These are phyloP conservation scores for Halotydeus destructor DNA, from an alignment of 1,140 invertebrate species.

Conservation along the genomic window DNA sequence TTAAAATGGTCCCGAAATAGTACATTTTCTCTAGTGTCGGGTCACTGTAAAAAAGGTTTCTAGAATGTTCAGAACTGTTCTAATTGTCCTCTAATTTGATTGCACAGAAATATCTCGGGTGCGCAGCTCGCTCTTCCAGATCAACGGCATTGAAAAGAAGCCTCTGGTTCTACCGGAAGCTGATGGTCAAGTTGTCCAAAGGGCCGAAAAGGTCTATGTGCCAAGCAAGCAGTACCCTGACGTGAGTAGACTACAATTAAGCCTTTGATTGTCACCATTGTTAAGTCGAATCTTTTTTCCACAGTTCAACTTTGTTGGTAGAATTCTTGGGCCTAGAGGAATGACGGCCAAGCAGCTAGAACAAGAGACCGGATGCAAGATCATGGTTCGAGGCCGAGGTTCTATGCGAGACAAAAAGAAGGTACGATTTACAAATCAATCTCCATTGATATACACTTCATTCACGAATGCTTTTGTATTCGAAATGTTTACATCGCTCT, in stretches of 20 bases:
- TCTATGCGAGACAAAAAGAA: conserved; percentile 99
- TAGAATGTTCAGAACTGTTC: no score
- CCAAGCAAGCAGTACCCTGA: conserved; percentile 99
- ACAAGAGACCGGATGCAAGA: conserved; percentile 98
- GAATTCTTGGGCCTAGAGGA: conserved; percentile 92
- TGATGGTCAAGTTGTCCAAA: conserved; percentile 65
- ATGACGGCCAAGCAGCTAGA: conserved; percentile 99
- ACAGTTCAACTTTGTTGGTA: conserved; percentile 99
- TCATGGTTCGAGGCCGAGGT: conserved; percentile 99
- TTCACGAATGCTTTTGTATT: not conserved
- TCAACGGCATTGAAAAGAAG: conserved; percentile 85
- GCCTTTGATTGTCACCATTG: not conserved
- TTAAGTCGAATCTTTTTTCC: conserved; percentile 25
- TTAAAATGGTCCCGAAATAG: no score
- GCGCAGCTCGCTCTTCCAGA: conserved; percentile 88
- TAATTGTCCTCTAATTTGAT: conserved; percentile 22
- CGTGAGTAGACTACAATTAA: conserved; percentile 42
- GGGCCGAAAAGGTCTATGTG: conserved; percentile 98
- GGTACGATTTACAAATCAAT: conserved; percentile 34
- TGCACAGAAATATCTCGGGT: conserved; percentile 96
- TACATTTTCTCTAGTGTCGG: no score
- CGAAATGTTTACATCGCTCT: no score
- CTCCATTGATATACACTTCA: not conserved
- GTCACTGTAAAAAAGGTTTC: no score
- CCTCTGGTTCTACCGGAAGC: conserved; percentile 77